Evolutionary conservation across 2,888 invertebrate genomes (phyloP), one percentile per base, ranked within the genome.

Genomic region (Hesperia comma): DNA sequence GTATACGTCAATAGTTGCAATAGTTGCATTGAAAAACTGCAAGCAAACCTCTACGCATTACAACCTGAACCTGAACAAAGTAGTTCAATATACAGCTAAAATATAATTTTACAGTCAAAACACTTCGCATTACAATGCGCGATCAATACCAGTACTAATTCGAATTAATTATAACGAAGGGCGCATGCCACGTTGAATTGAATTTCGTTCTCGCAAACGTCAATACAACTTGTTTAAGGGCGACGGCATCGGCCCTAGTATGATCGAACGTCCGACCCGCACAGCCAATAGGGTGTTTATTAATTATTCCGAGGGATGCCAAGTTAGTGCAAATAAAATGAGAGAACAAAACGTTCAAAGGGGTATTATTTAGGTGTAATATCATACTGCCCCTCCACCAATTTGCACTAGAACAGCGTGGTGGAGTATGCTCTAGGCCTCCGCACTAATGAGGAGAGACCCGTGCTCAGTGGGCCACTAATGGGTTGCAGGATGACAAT

Each of bases 81-180:
- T 37, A 10, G 37, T 37, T 2, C 8, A 37, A 37, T 12, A 37
- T 37, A 26, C 26, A 26, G 26, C 26, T 26, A 26, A 2, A 26
- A 12, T 10, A 10, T 37, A 10, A 8, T 37, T 37, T 37, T 17
- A 7, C 15, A 15, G n/a, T 17, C 15, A 46, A 17, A 26, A 21
- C 26, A 41, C 57, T 57, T 57, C n/a, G 15, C 57, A 41, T 26
- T 56, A 14, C 21, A 57, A 26, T 43, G 26, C 19, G 26, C 43
- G n/a, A 57, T 32, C 46, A 51, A 51, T 51, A 51, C 12, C 51
- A 19, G 4, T 12, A 51, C 4, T 17, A 46, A 17, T 26, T 26
- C 26, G 26, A 26, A 26, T 26, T 26, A 5, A 26, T 26, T 26
- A 46, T 46, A 8, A 17, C 1, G 15, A 21, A 10, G 51, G 51